Conservation (phyloP, 1,140 invertebrate species). For the Reticulitermes speratus region DNA sequence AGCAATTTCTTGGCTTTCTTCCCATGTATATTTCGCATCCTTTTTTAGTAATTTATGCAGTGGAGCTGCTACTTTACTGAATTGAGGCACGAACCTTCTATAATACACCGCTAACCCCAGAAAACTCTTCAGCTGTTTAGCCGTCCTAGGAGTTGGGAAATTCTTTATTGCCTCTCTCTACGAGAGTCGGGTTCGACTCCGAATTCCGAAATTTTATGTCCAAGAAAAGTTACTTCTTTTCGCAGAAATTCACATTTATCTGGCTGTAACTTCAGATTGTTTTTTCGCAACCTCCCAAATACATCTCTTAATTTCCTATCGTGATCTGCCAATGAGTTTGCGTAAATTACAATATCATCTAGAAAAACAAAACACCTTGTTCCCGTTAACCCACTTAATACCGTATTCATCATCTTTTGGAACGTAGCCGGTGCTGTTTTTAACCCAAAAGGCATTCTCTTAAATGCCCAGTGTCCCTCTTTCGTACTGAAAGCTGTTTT, state of each 20-base stretch:
- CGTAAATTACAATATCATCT: too few species aligned
- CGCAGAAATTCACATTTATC: constrained; percentile 39
- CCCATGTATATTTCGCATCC: constrained; percentile 34
- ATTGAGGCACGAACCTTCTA: constrained; percentile 29
- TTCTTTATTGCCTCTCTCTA: constrained; percentile 40
- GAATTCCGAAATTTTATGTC: constrained; percentile 33
- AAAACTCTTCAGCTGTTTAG: constrained; percentile 42
- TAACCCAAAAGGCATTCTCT: too few species aligned
- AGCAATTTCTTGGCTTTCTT: constrained; percentile 24
- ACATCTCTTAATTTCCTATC: too few species aligned
- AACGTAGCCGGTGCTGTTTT: too few species aligned
- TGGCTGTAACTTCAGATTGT: too few species aligned
- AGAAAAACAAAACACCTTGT: constrained; percentile 38
- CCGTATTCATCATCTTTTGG: too few species aligned
- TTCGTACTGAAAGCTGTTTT: too few species aligned
- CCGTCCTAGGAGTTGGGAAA: constrained; percentile 38
- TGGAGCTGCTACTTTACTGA: constrained; percentile 32
- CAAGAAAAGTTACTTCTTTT: constrained; percentile 37
- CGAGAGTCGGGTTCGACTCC: constrained; percentile 36
- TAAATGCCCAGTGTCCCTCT: too few species aligned
- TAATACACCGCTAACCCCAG: constrained; percentile 37
- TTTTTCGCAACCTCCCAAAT: too few species aligned
- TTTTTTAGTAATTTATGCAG: constrained; percentile 36
- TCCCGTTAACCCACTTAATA: too few species aligned
- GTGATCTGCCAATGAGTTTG: too few species aligned